These are phyloP conservation scores for Pseudanteris insignis DNA, from an alignment of 2,888 invertebrate species.

Conservation along the genomic window DNA sequence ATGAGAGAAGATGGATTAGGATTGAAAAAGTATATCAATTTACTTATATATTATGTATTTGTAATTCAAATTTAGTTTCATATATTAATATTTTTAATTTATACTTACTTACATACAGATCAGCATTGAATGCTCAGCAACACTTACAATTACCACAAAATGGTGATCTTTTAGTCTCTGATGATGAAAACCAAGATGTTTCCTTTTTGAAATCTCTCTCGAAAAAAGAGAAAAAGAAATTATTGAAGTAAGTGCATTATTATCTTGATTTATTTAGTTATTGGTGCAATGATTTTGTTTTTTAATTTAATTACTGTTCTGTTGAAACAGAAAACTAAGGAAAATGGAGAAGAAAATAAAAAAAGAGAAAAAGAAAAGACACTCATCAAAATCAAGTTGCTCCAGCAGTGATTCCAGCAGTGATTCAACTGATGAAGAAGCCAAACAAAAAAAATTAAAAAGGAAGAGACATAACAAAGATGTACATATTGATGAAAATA, in stretches of 20 bases:
- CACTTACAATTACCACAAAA: slow-evolving; percentile 72
- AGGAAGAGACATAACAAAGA: slow-evolving; percentile 15
- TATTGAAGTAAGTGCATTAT: slow-evolving; percentile 76
- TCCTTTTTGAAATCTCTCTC: slow-evolving; percentile 85
- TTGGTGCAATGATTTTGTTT: too few relatives aligned
- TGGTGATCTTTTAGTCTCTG: slow-evolving; percentile 64
- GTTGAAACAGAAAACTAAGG: slow-evolving; percentile 73
- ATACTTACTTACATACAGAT: slow-evolving; percentile 46
- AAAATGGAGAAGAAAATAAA: slow-evolving; percentile 70
- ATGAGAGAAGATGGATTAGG: slow-evolving; percentile 93
- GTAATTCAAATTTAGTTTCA: not conserved
- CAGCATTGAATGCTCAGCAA: slow-evolving; percentile 67
- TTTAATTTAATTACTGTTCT: too few relatives aligned
- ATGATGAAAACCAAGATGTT: slow-evolving; percentile 73
- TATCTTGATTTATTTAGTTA: too few relatives aligned
- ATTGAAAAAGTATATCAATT: slow-evolving; percentile 84
- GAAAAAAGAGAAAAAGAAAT: slow-evolving; percentile 88
- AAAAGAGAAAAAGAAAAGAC: slow-evolving; percentile 47
- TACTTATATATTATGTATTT: slow-evolving; percentile 39
- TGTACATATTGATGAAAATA: slow-evolving; percentile 16
- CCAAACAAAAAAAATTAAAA: slow-evolving; percentile 13
- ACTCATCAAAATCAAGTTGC: slow-evolving; percentile 41
- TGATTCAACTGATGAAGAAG: slow-evolving; percentile 28
- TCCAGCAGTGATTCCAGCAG: slow-evolving; percentile 45
- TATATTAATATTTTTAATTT: not conserved